phyloP scores from a whole-genome alignment of 2,797 vertebrate species.

The Eptatretus atami region DNA sequence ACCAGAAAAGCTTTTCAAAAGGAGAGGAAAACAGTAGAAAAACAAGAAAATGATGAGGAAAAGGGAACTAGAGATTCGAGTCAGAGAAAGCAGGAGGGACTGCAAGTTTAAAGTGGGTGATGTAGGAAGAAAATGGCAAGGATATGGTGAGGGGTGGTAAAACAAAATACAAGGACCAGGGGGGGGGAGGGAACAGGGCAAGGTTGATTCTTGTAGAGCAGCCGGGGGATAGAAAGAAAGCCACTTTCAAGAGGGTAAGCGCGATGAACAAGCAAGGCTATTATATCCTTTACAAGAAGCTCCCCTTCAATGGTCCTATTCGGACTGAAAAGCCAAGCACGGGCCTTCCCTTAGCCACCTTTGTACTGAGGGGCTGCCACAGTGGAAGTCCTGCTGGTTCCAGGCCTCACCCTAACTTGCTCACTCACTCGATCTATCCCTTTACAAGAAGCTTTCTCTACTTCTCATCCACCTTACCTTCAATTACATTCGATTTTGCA shows the following conservation, averaged over 20 bases:
- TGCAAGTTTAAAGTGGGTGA: slow-evolving; percentile 12
- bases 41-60: slow-evolving; percentile 18
- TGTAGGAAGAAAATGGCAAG: slow-evolving; percentile 9
- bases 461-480: too few species aligned
- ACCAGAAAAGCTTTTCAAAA: too few species aligned
- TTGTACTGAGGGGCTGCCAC: too few species aligned
- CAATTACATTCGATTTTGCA: too few species aligned
- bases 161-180: background rate
- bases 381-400: too few species aligned
- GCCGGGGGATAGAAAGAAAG: background rate
- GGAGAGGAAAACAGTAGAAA: slow-evolving; percentile 7
- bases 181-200: background rate
- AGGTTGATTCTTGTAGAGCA: background rate
- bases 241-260: slow-evolving; percentile 1
- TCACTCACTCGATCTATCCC: too few species aligned
- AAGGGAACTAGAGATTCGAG: slow-evolving; percentile 12
- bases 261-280: slow-evolving; percentile 5
- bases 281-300: slow-evolving; percentile 5
- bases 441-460: too few species aligned
- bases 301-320: too few species aligned
- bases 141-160: background rate
- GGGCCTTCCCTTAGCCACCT: too few species aligned
- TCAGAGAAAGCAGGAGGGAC: slow-evolving; percentile 8
- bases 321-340: too few species aligned
- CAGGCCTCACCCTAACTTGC: too few species aligned